Evolutionary conservation across 2,113 vertebrate genomes (phyloP), one percentile per base, ranked within the genome.

Genomic region (Solea solea): DNA sequence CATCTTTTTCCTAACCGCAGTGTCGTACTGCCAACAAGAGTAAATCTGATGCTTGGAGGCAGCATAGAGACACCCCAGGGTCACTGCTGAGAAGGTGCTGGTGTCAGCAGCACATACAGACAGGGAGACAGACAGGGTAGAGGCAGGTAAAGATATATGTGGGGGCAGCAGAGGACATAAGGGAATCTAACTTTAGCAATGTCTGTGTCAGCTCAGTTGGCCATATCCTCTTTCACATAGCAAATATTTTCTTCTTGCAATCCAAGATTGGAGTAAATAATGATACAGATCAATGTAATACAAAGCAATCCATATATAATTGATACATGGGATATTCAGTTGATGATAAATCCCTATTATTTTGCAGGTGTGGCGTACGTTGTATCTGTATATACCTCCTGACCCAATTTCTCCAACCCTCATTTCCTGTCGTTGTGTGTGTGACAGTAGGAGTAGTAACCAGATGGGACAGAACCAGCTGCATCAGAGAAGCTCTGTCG

Each of bases 31-130:
- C 39, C 51, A 72, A 52, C 1, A 5, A 81, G 48, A 63, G 64
- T 86, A 60, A 84, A 79, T 63, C 61, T 72, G 75, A 82, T 75
- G 57, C 71, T 65, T 13, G 15, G 10, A 45, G 58, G 60, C 62
- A 64, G 51, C 39, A n/a, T 10, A 11, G 63, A 69, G 45, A 78
- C 57, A 63, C 48, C 51, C 8, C 28, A 49, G 70, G 76, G 75
- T 83, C 79, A 74, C 42, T 34, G 60, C 73, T 69, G 72, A 64
- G 34, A 72, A 85, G 61, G 40, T 78, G 80, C 66, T 69, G 16
- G 65, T 77, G 81, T 90, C 83, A 82, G 83, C 83, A 73, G 51
- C 54, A 44, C 63, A 40, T 16, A 45, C 52, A 7, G 51, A 49
- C 21, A 9, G 51, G 8, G 41, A 46, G 54, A 48, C 50, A 59